Percentiles rank a stretch among this genome's conserved stretches.
Evolutionary conservation across 2,113 vertebrate genomes (phyloP).

Genomic region (Carlito syrichta): DNA sequence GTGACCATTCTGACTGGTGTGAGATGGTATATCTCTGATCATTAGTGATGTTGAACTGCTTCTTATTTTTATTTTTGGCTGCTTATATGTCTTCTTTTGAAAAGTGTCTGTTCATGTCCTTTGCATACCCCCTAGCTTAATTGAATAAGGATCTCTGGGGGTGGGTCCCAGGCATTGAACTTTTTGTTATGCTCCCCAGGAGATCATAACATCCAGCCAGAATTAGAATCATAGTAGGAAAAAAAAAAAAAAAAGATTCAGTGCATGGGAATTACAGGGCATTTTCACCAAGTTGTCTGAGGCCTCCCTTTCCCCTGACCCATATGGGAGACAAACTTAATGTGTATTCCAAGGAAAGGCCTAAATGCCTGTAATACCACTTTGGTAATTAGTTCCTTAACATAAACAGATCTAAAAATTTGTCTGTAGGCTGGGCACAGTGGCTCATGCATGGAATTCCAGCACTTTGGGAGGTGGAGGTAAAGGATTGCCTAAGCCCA

Average conservation of each 20-base stretch:
- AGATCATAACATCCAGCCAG: background rate
- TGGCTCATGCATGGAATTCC: no score
- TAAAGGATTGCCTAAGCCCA: no score
- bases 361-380: background rate
- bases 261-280: background rate
- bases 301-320: background rate
- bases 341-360: background rate
- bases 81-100: no score
- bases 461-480: no score
- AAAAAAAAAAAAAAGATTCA: no score
- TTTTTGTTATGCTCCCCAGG: background rate
- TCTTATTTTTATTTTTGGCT: no score
- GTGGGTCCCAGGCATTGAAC: background rate
- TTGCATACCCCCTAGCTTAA: background rate
- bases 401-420: background rate
- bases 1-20: no score
- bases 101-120: no score
- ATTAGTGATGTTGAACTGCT: no score
- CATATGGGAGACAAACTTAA: background rate
- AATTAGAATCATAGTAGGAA: background rate
- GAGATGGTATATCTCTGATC: no score
- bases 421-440: no score
- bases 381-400: background rate
- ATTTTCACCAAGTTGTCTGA: background rate
- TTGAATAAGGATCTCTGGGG: background rate